phyloP scores from a whole-genome alignment of 2,113 vertebrate species.

The Cololabis saira region DNA sequence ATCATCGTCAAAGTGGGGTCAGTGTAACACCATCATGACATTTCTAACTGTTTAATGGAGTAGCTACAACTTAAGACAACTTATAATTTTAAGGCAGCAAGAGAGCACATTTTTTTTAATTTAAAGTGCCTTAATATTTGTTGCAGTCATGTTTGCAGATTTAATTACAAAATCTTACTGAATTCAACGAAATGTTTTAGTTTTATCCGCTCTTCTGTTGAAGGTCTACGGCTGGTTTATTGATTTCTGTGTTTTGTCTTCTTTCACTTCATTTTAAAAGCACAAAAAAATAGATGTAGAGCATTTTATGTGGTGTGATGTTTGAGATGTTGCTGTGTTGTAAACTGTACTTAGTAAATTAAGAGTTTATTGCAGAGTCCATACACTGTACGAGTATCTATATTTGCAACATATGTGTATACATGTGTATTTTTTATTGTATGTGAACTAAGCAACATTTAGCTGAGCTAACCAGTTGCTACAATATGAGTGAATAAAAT shows the following conservation, averaged over 20 bases:
- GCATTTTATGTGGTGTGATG: slow-evolving; percentile 54
- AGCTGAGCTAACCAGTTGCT: slow-evolving; percentile 72
- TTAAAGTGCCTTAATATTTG: slow-evolving; percentile 80
- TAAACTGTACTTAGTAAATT: slow-evolving; percentile 58
- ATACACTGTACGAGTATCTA: slow-evolving; percentile 55
- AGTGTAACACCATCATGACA: background rate
- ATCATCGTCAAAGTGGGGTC: background rate
- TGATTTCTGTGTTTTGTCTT: slow-evolving; percentile 54
- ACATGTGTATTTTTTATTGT: slow-evolving; percentile 61
- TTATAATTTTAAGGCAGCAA: slow-evolving; percentile 69
- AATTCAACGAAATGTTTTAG: slow-evolving; percentile 57
- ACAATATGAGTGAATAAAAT: slow-evolving; percentile 68
- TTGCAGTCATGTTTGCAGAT: slow-evolving; percentile 69
- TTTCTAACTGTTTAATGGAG: slow-evolving; percentile 5
- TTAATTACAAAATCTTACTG: slow-evolving; percentile 42
- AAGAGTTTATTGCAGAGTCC: slow-evolving; percentile 54
- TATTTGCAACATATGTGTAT: slow-evolving; percentile 65
- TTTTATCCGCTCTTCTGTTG: slow-evolving; percentile 57
- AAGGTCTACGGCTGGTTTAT: slow-evolving; percentile 40
- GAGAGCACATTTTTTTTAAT: slow-evolving; percentile 72
- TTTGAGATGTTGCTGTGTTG: slow-evolving; percentile 67
- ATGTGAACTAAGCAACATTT: slow-evolving; percentile 66
- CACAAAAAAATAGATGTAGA: slow-evolving; percentile 37
- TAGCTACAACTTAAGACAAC: slow-evolving; percentile 33
- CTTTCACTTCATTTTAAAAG: slow-evolving; percentile 44